phyloP scores from a whole-genome alignment of 2,888 invertebrate species.

The Emmelina monodactyla region DNA sequence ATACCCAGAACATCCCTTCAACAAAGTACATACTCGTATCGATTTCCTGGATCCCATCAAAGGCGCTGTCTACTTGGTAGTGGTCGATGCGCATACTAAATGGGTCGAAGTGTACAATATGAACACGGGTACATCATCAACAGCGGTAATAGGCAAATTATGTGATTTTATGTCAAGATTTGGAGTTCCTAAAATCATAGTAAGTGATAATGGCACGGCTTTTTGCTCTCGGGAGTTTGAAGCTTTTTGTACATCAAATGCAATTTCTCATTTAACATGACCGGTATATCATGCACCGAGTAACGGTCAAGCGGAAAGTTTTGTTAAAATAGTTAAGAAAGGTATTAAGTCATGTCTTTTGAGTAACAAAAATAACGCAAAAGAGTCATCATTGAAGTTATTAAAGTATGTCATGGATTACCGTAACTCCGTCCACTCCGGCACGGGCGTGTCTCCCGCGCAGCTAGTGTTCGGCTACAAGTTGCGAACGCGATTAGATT shows the following conservation, averaged over 20 bases:
- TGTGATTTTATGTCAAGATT: constrained; percentile 2
- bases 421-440: not conserved
- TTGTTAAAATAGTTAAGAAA: constrained; percentile 5
- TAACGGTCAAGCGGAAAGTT: constrained; percentile 6
- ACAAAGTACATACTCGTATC: not conserved
- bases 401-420: constrained; percentile 1
- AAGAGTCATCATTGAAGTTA: not conserved
- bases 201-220: constrained; percentile 7
- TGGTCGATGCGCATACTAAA: constrained; percentile 1
- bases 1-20: not conserved
- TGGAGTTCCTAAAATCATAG: constrained; percentile 3
- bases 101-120: constrained; percentile 1
- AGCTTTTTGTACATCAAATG: constrained; percentile 7
- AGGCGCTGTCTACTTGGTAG: not conserved
- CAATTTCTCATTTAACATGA: constrained; percentile 2
- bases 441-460: constrained; percentile 2
- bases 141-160: not conserved
- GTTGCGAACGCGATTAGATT: too few relatives aligned
- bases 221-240: constrained; percentile 7
- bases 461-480: too few relatives aligned
- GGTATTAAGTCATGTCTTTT: constrained; percentile 4
- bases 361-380: not conserved
- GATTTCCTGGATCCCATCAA: not conserved
- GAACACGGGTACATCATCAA: not conserved
- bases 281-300: constrained; percentile 4